phyloP scores from a whole-genome alignment of 2,797 vertebrate genomes.

The Neopelma chrysocephalum region DNA sequence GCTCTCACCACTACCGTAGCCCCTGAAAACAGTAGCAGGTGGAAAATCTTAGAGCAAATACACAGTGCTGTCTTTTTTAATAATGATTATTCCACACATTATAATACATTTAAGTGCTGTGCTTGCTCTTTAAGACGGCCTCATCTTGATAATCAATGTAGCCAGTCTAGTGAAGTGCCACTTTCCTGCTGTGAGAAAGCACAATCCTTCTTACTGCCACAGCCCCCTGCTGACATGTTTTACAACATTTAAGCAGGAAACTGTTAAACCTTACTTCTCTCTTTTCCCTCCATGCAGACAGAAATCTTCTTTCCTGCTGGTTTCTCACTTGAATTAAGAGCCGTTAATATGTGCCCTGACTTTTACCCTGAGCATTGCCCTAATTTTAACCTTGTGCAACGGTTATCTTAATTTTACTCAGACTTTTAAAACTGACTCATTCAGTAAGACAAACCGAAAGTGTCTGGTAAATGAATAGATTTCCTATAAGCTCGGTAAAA shows the following conservation, averaged over 20 bases:
- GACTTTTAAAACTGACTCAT: slow-evolving; percentile 69
- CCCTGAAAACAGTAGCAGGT: neutral
- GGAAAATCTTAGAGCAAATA: slow-evolving; percentile 2
- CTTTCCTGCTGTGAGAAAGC: slow-evolving; percentile 35
- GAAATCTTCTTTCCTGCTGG: slow-evolving; percentile 53
- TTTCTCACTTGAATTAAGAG: slow-evolving; percentile 29
- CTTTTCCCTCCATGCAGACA: slow-evolving; percentile 38
- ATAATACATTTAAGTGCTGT: slow-evolving; percentile 15
- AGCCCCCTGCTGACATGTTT: slow-evolving; percentile 58
- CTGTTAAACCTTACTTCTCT: slow-evolving; percentile 62
- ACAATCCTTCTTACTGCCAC: slow-evolving; percentile 23
- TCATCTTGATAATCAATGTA: slow-evolving; percentile 17
- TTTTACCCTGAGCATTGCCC: slow-evolving; percentile 54
- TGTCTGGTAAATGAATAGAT: neutral
- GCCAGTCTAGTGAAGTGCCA: neutral
- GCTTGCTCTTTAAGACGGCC: slow-evolving; percentile 34
- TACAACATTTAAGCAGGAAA: slow-evolving; percentile 66
- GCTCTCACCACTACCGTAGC: neutral
- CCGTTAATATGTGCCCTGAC: slow-evolving; percentile 28
- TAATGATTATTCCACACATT: slow-evolving; percentile 10
- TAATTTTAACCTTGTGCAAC: slow-evolving; percentile 63
- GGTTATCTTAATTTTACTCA: slow-evolving; percentile 67
- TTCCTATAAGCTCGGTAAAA: slow-evolving; percentile 62
- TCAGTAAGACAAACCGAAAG: slow-evolving; percentile 31
- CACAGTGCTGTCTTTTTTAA: neutral